These are phyloP conservation scores for Corythaixoides concolor DNA, from an alignment of 2,113 vertebrate genomes.

Conservation along the genomic window DNA sequence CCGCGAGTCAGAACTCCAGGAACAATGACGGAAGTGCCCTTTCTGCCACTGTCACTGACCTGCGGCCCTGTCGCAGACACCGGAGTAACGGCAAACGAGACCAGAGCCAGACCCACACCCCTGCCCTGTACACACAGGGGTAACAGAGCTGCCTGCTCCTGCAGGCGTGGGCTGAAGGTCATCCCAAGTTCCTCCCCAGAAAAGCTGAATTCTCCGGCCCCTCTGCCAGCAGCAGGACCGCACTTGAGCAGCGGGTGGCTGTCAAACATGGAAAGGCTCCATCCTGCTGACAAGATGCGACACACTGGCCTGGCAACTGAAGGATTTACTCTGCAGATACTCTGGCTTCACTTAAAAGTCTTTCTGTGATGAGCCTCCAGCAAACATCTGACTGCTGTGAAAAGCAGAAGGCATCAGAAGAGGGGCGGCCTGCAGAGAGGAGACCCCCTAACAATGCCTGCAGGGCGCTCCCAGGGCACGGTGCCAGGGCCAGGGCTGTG, in stretches of 20 bases:
- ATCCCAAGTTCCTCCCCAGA: not conserved
- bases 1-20: not conserved
- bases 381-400: constrained; percentile 40
- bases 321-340: not conserved
- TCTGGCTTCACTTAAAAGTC: constrained; percentile 46
- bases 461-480: not conserved
- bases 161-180: not conserved
- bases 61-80: not conserved
- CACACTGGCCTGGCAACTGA: not conserved
- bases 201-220: not conserved
- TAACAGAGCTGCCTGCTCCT: not conserved
- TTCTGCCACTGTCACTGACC: not conserved
- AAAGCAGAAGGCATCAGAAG: not conserved
- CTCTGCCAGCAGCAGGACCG: not conserved
- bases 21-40: not conserved
- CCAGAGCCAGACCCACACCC: not conserved
- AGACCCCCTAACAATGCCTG: not conserved
- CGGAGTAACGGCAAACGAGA: not conserved
- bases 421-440: constrained; percentile 2
- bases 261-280: not conserved
- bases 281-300: not conserved
- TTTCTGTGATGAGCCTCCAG: not conserved
- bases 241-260: constrained; percentile 10
- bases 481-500: not conserved
- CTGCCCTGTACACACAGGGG: fast-evolving